Evolutionary conservation across 2,113 vertebrate genomes (phyloP).

Genomic region (Aleadryas rufinucha): DNA sequence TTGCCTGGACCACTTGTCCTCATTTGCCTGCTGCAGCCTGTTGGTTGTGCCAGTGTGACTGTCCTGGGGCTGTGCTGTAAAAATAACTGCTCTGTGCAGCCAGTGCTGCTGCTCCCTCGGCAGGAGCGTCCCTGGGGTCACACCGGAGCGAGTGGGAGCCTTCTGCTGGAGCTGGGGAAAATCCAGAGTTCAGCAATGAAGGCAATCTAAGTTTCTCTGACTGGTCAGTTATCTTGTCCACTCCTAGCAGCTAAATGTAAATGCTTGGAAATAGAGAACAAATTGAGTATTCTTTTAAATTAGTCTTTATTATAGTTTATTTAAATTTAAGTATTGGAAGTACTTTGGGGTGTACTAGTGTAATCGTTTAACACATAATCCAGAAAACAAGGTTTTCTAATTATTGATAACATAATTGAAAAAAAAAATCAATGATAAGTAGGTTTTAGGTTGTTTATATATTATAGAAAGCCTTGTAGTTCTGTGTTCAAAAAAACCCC

Average conservation of each 20-base stretch:
- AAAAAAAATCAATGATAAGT: not conserved
- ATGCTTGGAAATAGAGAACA: not conserved
- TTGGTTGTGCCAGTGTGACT: not conserved
- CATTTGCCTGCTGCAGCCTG: not conserved
- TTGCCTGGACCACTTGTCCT: not conserved
- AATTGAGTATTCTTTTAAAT: not conserved
- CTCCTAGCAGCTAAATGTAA: not conserved
- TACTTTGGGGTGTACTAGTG: not conserved
- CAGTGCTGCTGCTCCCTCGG: not conserved
- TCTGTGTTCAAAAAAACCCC: not conserved
- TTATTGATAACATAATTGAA: not conserved
- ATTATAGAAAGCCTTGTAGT: not conserved
- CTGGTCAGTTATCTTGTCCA: not conserved
- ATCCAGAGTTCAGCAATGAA: not conserved
- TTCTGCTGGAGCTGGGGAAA: not conserved
- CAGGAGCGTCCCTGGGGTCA: not conserved
- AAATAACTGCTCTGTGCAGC: not conserved
- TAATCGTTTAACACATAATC: not conserved
- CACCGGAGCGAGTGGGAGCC: accelerated
- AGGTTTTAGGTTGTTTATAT: not conserved
- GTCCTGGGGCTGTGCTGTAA: not conserved
- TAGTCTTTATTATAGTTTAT: not conserved
- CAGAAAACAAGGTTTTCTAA: not conserved
- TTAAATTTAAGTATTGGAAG: not conserved
- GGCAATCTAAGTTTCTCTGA: not conserved